Conservation (phyloP, 2,888 invertebrate genomes). For the Pteria penguin region DNA sequence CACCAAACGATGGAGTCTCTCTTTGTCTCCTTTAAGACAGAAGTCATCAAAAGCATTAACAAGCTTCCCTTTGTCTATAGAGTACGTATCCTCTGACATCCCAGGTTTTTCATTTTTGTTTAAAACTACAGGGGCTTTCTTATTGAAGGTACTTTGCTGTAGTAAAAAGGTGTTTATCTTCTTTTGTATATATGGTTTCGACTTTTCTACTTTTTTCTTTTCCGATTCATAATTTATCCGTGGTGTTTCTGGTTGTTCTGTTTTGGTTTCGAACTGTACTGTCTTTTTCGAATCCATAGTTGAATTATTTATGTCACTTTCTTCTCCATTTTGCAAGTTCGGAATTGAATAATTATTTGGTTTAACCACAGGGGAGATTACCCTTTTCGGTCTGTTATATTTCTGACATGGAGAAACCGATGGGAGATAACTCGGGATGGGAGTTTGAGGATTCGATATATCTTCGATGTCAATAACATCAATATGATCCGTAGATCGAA, state of each 20-base stretch:
- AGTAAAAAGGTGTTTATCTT: slow-evolving; percentile 15
- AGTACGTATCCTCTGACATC: neutral
- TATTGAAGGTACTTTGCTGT: slow-evolving; percentile 18
- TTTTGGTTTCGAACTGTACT: slow-evolving; percentile 6
- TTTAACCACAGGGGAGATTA: no score
- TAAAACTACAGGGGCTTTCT: neutral
- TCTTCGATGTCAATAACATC: neutral
- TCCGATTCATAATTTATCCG: slow-evolving; percentile 10
- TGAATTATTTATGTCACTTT: neutral
- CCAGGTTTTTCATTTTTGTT: neutral
- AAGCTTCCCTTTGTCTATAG: slow-evolving; percentile 45
- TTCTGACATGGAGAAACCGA: neutral
- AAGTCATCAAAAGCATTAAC: slow-evolving; percentile 65
- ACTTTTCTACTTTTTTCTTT: slow-evolving; percentile 3
- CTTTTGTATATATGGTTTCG: slow-evolving; percentile 4
- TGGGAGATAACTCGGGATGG: slow-evolving; percentile 22
- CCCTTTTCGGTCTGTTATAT: neutral
- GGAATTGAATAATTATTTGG: no score
- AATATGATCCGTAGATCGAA: neutral
- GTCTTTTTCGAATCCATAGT: neutral
- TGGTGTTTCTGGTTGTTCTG: neutral
- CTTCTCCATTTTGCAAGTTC: no score
- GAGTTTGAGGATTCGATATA: neutral
- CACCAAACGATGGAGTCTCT: slow-evolving; percentile 58
- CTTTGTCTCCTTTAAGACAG: slow-evolving; percentile 48